Evolutionary conservation across 2,113 vertebrate genomes (phyloP).

Genomic region (Oenanthe oenanthe): DNA sequence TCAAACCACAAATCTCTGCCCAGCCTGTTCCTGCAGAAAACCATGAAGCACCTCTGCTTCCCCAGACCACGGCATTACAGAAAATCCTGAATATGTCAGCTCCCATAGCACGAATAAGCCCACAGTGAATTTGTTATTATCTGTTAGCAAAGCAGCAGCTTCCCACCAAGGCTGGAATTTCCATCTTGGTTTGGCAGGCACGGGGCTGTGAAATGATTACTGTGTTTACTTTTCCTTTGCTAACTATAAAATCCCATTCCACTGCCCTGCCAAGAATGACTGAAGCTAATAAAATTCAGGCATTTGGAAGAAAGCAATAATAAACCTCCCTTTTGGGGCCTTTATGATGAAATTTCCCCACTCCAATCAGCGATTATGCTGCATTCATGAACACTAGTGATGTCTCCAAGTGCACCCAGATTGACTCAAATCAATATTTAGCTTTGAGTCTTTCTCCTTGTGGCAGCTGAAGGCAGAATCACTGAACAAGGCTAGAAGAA

Average conservation of each 20-base stretch:
- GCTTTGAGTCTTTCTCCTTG: conserved; percentile 24
- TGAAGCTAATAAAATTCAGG: conserved; percentile 71
- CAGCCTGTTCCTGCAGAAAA: background rate
- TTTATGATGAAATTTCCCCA: conserved; percentile 71
- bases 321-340: conserved; percentile 71
- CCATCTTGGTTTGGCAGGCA: conserved; percentile 70
- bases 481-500: background rate
- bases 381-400: conserved; percentile 58
- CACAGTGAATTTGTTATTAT: conserved; percentile 57
- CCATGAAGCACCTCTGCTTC: background rate
- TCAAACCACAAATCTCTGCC: background rate
- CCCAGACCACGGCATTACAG: background rate
- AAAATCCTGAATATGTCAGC: background rate
- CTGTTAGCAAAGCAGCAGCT: conserved; percentile 66
- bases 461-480: conserved; percentile 26
- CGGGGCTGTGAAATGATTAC: conserved; percentile 68
- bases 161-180: conserved; percentile 71
- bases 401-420: conserved; percentile 60
- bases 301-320: conserved; percentile 75
- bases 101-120: conserved; percentile 1
- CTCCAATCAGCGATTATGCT: conserved; percentile 63
- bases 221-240: conserved; percentile 72
- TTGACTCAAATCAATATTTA: conserved; percentile 65
- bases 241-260: conserved; percentile 73
- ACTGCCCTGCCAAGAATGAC: conserved; percentile 71